These are phyloP conservation scores for Eudemis profundana DNA, from an alignment of 2,888 invertebrate genomes.

Conservation along the genomic window DNA sequence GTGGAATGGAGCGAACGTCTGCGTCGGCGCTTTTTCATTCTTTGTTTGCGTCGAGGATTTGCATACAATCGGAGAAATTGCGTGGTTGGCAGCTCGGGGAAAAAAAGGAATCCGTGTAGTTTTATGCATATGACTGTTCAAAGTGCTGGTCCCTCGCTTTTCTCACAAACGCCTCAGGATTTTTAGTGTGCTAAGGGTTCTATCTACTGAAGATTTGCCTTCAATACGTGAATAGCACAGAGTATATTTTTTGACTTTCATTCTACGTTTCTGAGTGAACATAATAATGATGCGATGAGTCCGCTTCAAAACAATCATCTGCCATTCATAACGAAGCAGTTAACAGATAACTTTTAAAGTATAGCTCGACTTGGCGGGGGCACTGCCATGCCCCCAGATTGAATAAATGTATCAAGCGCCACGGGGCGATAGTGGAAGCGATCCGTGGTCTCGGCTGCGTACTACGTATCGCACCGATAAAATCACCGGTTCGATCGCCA, in stretches of 20 bases:
- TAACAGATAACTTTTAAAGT: constrained; percentile 25
- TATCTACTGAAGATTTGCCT: neutral
- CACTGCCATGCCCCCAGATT: too few relatives aligned
- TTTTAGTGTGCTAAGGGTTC: constrained; percentile 33
- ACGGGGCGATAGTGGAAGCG: constrained; percentile 43
- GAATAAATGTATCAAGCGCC: constrained; percentile 36
- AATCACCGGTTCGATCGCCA: constrained; percentile 64
- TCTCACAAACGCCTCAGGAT: constrained; percentile 51
- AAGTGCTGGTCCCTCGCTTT: constrained; percentile 58
- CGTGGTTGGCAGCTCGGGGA: constrained; percentile 68
- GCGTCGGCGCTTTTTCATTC: constrained; percentile 78
- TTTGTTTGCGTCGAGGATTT: constrained; percentile 81
- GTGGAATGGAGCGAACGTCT: constrained; percentile 73
- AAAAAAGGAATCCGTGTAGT: constrained; percentile 73
- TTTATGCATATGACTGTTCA: constrained; percentile 68
- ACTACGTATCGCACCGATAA: constrained; percentile 56
- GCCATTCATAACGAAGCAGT: constrained; percentile 34
- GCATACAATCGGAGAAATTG: constrained; percentile 84
- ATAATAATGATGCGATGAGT: constrained; percentile 25
- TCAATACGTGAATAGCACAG: constrained; percentile 18
- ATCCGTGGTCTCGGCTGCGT: constrained; percentile 43
- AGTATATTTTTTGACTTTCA: constrained; percentile 22
- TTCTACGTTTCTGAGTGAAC: constrained; percentile 27
- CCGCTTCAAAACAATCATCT: constrained; percentile 32
- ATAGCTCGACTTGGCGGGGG: too few relatives aligned